Evolutionary conservation across 1,140 invertebrate species (phyloP).

Genomic region (Plutomurus gul): DNA sequence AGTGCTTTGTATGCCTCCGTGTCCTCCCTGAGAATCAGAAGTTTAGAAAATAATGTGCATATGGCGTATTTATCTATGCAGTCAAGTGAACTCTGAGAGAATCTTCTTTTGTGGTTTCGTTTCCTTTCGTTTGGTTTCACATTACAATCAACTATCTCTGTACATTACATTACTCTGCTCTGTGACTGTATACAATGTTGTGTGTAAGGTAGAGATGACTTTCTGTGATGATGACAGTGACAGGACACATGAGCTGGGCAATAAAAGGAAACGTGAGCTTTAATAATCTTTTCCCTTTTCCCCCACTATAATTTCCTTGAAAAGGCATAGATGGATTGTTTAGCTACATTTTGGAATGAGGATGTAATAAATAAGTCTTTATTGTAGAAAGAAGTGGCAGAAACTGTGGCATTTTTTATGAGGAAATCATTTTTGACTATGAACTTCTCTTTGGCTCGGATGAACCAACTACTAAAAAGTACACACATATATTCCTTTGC

Average conservation of each 20-base stretch:
- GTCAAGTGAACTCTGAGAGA: background rate
- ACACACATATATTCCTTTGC: too few species aligned
- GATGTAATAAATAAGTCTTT: constrained; percentile 6
- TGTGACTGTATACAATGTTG: background rate
- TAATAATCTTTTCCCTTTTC: background rate
- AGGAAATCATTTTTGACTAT: background rate
- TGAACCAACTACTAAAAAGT: too few species aligned
- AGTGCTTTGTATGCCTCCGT: background rate
- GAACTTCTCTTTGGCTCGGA: too few species aligned
- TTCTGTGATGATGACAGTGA: constrained; percentile 15
- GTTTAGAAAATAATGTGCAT: too few species aligned
- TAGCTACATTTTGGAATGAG: background rate
- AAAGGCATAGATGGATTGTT: background rate
- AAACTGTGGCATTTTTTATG: background rate
- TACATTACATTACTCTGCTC: background rate
- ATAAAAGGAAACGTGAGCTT: constrained; percentile 12
- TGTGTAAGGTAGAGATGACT: background rate
- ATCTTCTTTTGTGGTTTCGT: background rate
- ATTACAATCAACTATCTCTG: constrained; percentile 1
- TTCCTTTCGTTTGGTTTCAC: background rate
- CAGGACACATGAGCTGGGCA: background rate
- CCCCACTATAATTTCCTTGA: background rate
- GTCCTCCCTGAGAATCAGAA: background rate
- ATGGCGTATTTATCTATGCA: too few species aligned
- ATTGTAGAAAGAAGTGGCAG: background rate